phyloP scores from a whole-genome alignment of 2,113 vertebrate species.

The Ceuthmochares aereus region DNA sequence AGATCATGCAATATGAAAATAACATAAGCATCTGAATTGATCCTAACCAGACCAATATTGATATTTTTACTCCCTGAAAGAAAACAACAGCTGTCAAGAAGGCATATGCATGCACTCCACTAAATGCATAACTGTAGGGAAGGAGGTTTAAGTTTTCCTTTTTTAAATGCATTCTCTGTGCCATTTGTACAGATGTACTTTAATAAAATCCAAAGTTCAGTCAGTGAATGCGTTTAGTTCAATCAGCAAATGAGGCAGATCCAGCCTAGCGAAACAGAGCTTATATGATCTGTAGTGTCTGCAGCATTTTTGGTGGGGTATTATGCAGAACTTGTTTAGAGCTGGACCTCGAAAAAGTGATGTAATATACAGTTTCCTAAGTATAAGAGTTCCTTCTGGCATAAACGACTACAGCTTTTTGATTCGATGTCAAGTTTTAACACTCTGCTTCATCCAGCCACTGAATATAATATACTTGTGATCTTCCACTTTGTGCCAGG shows the following conservation, averaged over 20 bases:
- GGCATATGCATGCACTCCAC: constrained; percentile 33
- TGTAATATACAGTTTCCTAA: background rate
- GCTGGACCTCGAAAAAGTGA: background rate
- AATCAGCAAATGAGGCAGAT: constrained; percentile 6
- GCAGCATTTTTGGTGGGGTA: background rate
- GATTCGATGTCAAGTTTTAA: background rate
- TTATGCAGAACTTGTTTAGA: background rate
- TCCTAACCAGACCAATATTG: constrained; percentile 52
- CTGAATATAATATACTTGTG: background rate
- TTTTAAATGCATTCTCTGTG: background rate
- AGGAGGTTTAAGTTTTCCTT: background rate
- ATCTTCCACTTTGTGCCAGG: background rate
- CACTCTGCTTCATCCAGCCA: background rate
- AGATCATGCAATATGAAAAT: background rate
- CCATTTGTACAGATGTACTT: background rate
- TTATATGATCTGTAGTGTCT: background rate
- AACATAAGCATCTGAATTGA: constrained; percentile 20
- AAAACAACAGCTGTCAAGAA: constrained; percentile 51
- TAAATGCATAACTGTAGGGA: constrained; percentile 21
- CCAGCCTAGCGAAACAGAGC: background rate
- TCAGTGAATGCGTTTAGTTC: background rate
- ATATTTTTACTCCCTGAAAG: constrained; percentile 39
- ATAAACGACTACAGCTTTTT: background rate
- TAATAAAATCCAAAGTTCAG: background rate
- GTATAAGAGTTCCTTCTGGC: background rate